Conservation (phyloP, 23 tunicate genomes). For the Oikopleura albicans region DNA sequence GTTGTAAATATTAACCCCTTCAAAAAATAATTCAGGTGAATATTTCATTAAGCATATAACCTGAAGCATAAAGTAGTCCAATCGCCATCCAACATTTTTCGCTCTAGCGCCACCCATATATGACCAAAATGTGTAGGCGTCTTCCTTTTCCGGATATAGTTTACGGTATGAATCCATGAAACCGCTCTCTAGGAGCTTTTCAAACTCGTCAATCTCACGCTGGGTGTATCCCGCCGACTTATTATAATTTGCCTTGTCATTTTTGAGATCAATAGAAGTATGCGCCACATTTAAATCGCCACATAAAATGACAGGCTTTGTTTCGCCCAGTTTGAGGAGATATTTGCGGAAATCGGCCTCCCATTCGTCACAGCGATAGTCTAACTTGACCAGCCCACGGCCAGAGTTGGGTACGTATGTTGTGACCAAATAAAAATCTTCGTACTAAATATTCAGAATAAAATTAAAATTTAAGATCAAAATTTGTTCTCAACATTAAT, state of each 20-base stretch:
- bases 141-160: conserved; percentile 54
- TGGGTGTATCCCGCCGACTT: conserved; percentile 77
- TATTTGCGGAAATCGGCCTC: conserved; percentile 48
- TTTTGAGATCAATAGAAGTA: conserved; percentile 59
- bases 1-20: too few relatives aligned
- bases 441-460: conserved; percentile 26
- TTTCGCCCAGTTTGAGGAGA: conserved; percentile 30
- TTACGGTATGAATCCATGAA: conserved; percentile 51
- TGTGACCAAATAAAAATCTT: conserved; percentile 53
- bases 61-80: conserved; percentile 69
- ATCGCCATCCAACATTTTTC: conserved; percentile 86
- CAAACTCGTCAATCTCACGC: conserved; percentile 66
- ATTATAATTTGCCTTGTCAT: conserved; percentile 49
- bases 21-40: too few relatives aligned
- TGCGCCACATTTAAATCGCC: conserved; percentile 93
- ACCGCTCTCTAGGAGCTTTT: conserved; percentile 32
- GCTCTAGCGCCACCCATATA: conserved; percentile 81
- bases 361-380: conserved; percentile 60
- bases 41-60: neutral
- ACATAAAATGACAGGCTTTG: conserved; percentile 67
- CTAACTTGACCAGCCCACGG: conserved; percentile 45
- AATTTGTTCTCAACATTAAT: neutral
- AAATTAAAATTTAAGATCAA: neutral
- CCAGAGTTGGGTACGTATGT: conserved; percentile 92
- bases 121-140: conserved; percentile 74